phyloP scores from a whole-genome alignment of 2,113 vertebrate genomes.

The Acrocephalus kingi region DNA sequence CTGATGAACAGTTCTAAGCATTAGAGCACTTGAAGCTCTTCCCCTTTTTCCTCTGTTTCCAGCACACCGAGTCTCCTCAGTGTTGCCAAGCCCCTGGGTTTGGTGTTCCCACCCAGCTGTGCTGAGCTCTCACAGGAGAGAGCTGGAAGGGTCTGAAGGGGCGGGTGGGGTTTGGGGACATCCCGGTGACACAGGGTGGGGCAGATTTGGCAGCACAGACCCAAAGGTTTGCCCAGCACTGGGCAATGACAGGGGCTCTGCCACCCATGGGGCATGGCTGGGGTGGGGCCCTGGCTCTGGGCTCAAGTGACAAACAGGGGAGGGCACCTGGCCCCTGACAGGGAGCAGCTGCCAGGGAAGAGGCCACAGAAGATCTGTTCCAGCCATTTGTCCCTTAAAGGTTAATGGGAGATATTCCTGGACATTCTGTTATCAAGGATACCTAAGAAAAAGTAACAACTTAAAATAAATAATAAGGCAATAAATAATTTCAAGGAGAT shows the following conservation, averaged over 20 bases:
- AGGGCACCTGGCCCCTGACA: background rate
- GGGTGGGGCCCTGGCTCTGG: background rate
- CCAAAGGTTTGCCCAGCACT: background rate
- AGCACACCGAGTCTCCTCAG: background rate
- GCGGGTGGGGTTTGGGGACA: rapidly evolving
- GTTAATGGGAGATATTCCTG: background rate
- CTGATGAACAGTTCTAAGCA: background rate
- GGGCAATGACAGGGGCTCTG: background rate
- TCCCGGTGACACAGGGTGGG: rapidly evolving
- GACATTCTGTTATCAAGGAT: background rate
- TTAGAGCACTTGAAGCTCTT: background rate
- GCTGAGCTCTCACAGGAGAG: background rate
- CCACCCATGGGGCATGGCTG: background rate
- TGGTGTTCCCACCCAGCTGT: background rate
- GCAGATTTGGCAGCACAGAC: background rate
- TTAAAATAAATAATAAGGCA: background rate
- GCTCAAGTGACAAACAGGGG: background rate
- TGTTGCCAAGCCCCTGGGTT: background rate
- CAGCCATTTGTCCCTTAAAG: background rate
- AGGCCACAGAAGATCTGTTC: background rate
- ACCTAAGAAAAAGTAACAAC: background rate
- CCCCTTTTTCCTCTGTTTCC: background rate
- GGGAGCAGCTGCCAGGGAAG: background rate
- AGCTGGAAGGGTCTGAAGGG: background rate
- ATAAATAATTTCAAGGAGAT: background rate